Base-by-base conservation (phyloP, 92 coral and sea anemone genomes). In the Anthopleura xanthogrammica region DNA sequence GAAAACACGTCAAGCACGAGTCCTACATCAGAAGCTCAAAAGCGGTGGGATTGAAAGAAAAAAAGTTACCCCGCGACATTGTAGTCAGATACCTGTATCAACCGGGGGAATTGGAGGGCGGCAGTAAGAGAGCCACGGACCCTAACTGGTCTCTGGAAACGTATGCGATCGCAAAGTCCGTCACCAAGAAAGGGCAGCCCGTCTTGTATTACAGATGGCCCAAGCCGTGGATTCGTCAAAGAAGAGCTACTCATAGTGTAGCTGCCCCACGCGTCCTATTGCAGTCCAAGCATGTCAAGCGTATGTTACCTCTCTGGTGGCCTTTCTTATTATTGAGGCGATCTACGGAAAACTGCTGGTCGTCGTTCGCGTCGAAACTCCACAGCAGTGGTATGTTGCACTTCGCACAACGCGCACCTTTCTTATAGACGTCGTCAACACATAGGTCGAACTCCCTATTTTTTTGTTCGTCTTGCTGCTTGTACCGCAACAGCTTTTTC, bases 71-170 rank as follows among this genome's bases (percentile, higher is more conserved):
- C 36, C 36, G 36, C 36, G 36, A 41, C 23, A 42, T 73, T 3
- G 77, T 41, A 13, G 1, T 77, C 60, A 77, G 82, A 57, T 84
- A 60, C 29, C 42, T 75, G 11, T 83, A 83, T 65, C 56, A 75
- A 12, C 70, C 86, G 0, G 81, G 86, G 19, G 80, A 72, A 62
- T 23, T 72, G 50, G 72, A 72, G n/a, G 50, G 50, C 50, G 50
- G 50, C 50, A 43, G 50, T 43, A 43, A 43, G 50, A 43, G 50
- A 43, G 50, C 8, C 8, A 7, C 50, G 50, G 50, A 43, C 50
- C 50, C 50, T 43, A 43, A 7, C 5, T 7, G 5, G 5, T 43
- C 8, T 43, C 1, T 43, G 8, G 50, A 4, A 43, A 43, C 5
- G 50, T 7, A 7, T 4, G 0, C 36, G 0, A 29, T 29, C 1